These are phyloP conservation scores for Pocota personata DNA, from an alignment of 2,888 invertebrate genomes.

Conservation along the genomic window DNA sequence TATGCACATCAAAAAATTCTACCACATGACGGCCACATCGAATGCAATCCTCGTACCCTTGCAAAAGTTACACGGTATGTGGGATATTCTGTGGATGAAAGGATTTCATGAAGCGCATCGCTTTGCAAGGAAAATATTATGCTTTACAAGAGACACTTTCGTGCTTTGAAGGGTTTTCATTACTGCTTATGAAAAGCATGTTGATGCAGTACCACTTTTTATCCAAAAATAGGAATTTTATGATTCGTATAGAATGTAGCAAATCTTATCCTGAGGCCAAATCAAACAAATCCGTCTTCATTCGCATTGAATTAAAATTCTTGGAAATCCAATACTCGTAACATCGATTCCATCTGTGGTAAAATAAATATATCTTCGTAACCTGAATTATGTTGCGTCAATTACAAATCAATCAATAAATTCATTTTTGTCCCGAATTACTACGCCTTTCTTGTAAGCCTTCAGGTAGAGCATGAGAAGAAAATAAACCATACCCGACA, in stretches of 20 bases:
- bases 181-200: neutral
- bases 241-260: neutral
- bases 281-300: neutral
- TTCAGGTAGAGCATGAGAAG: neutral
- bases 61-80: neutral
- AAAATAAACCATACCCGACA: neutral
- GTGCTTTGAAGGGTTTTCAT: neutral
- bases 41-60: neutral
- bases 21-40: neutral
- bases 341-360: neutral
- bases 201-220: neutral
- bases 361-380: neutral
- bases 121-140: neutral
- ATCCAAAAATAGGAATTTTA: neutral
- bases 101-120: conserved; percentile 1
- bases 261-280: neutral
- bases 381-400: neutral
- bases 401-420: conserved; percentile 21
- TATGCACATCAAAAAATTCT: neutral
- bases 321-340: neutral
- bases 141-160: neutral
- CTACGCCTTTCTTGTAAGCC: neutral
- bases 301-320: neutral
- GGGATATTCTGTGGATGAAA: neutral
- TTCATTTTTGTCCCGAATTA: neutral